A percentile compares a stretch with the other conserved stretches of the same genome.
These are phyloP conservation scores for Argya squamiceps DNA, from an alignment of 2,797 vertebrate species.

Conservation along the genomic window DNA sequence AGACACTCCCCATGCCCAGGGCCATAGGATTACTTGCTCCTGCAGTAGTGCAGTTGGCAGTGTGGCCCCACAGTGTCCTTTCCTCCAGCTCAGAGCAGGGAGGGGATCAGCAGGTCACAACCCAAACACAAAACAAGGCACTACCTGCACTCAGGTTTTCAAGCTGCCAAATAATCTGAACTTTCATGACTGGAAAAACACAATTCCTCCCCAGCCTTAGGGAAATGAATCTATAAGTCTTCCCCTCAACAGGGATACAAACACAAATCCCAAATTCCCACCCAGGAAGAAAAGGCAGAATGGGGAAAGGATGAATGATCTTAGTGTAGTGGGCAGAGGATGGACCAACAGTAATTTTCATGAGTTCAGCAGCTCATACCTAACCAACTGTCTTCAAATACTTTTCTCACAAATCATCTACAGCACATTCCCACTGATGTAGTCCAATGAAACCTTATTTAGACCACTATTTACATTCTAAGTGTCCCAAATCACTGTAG, in stretches of 20 bases:
- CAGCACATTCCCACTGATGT: background rate
- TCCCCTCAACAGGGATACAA: background rate
- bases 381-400: background rate
- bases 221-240: background rate
- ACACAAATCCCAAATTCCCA: background rate
- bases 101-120: background rate
- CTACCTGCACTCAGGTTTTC: background rate
- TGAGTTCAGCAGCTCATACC: background rate
- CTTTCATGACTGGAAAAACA: background rate
- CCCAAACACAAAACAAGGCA: background rate
- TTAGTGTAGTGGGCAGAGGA: background rate
- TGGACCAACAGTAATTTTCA: background rate
- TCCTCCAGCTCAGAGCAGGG: background rate
- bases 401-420: background rate
- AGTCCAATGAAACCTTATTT: background rate
- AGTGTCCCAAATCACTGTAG: background rate
- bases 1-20: fast-evolving
- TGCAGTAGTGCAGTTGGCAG: fast-evolving
- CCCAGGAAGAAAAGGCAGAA: background rate
- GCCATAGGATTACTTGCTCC: fast-evolving
- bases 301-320: background rate
- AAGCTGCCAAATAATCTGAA: background rate
- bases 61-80: background rate
- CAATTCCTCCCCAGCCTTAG: background rate
- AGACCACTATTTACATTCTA: background rate